A percentile compares a stretch with the other conserved stretches of the same genome.
These are phyloP conservation scores for Eudyptes chrysolophus DNA, from an alignment of 2,113 vertebrate genomes.

Conservation along the genomic window DNA sequence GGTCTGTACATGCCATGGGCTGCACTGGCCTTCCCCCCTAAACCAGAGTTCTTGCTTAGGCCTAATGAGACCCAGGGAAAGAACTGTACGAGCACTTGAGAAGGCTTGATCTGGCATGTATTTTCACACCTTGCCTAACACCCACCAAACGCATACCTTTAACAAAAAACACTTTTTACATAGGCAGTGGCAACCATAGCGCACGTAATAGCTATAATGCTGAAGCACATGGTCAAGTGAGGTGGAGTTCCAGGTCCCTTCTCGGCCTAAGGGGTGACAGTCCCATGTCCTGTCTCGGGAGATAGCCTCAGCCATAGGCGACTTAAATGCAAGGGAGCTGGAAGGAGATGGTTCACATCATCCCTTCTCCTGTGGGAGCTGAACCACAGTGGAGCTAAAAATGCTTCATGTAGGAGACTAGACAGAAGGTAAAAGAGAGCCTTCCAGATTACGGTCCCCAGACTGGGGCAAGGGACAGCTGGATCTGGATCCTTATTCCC, in stretches of 20 bases:
- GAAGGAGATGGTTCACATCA: background rate
- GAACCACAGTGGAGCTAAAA: background rate
- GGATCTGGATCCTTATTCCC: background rate
- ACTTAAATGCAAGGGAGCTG: background rate
- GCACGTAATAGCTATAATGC: rapidly evolving
- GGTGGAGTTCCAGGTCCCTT: background rate
- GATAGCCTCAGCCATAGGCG: rapidly evolving
- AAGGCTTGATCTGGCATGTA: background rate
- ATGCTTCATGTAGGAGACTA: background rate
- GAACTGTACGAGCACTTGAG: background rate
- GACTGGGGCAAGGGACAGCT: background rate
- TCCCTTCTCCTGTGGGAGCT: background rate
- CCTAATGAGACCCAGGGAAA: background rate
- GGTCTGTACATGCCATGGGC: background rate
- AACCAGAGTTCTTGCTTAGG: background rate
- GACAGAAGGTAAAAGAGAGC: background rate
- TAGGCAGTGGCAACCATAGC: rapidly evolving
- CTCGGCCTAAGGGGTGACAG: background rate
- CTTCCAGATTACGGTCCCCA: background rate
- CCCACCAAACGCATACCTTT: rapidly evolving
- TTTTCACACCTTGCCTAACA: background rate
- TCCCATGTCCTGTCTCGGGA: background rate
- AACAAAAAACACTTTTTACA: background rate
- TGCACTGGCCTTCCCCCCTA: too few species aligned
- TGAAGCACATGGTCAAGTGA: rapidly evolving